Conservation (phyloP, 2,888 invertebrate genomes). For the Timema podura region DNA sequence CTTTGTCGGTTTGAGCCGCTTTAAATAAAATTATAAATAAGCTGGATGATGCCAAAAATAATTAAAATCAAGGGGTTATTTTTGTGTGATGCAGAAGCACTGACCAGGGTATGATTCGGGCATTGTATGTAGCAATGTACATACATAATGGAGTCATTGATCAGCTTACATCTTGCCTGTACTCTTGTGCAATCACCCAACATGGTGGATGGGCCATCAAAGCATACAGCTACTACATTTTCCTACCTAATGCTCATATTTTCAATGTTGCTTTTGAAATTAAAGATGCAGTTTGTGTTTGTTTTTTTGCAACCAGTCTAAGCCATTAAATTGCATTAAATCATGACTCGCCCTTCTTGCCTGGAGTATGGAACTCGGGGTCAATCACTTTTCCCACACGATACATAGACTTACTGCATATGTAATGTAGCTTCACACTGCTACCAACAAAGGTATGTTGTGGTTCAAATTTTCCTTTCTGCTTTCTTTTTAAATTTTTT, state of each 20-base stretch:
- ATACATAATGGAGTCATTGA: not conserved
- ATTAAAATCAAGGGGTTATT: not conserved
- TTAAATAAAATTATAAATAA: not conserved
- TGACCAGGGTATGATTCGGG: not conserved
- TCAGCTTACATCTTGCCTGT: not conserved
- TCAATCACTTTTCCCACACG: no score
- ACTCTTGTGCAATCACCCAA: not conserved
- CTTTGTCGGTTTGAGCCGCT: not conserved
- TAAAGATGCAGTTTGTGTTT: not conserved
- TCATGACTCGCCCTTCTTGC: no score
- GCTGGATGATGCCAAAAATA: not conserved
- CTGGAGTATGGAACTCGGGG: no score
- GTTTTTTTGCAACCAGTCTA: not conserved
- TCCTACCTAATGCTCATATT: not conserved
- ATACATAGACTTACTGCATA: no score
- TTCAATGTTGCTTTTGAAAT: not conserved
- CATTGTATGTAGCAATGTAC: not conserved
- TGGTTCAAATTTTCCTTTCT: no score
- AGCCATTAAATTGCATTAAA: conserved; percentile 3
- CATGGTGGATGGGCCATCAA: conserved; percentile 1
- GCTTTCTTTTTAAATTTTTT: no score
- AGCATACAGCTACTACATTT: not conserved
- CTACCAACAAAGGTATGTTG: no score
- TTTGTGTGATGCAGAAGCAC: not conserved
- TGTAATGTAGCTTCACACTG: no score